phyloP scores from a whole-genome alignment of 2,888 invertebrate species.

The Agapostemon virescens region DNA sequence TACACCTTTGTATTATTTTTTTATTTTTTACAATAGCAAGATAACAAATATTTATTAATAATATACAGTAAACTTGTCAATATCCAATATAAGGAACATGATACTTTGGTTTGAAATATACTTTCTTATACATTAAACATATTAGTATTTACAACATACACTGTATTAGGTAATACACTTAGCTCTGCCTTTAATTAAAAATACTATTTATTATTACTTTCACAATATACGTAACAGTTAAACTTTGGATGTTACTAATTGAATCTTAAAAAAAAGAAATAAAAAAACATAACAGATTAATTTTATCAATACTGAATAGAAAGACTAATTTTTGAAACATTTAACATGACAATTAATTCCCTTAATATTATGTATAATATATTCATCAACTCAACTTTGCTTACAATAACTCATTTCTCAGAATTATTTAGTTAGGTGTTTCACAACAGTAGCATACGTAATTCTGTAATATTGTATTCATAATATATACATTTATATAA shows the following conservation, averaged over 20 bases:
- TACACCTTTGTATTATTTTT: conserved; percentile 60
- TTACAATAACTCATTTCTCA: neutral
- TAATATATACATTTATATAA: conserved; percentile 24
- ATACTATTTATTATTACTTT: conserved; percentile 19
- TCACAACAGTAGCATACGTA: conserved; percentile 12
- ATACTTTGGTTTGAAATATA: conserved; percentile 68
- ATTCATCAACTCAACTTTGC: neutral
- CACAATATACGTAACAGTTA: conserved; percentile 24
- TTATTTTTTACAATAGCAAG: conserved; percentile 58
- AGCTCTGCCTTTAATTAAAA: conserved; percentile 26
- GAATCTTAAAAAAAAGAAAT: conserved; percentile 27
- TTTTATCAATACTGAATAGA: conserved; percentile 12
- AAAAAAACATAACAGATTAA: conserved; percentile 19
- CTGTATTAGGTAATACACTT: conserved; percentile 27
- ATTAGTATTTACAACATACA: conserved; percentile 53
- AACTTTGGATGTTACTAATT: conserved; percentile 20
- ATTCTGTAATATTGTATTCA: conserved; percentile 3
- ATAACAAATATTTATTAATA: conserved; percentile 63
- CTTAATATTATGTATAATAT: conserved; percentile 14
- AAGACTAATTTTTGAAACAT: conserved; percentile 37
- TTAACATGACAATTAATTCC: conserved; percentile 17
- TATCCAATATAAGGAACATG: conserved; percentile 64
- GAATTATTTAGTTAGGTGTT: conserved; percentile 1
- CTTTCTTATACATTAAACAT: conserved; percentile 63
- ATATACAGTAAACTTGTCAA: conserved; percentile 52